Base-by-base conservation (phyloP, 2,888 invertebrate species). In the Pasiphila rectangulata region DNA sequence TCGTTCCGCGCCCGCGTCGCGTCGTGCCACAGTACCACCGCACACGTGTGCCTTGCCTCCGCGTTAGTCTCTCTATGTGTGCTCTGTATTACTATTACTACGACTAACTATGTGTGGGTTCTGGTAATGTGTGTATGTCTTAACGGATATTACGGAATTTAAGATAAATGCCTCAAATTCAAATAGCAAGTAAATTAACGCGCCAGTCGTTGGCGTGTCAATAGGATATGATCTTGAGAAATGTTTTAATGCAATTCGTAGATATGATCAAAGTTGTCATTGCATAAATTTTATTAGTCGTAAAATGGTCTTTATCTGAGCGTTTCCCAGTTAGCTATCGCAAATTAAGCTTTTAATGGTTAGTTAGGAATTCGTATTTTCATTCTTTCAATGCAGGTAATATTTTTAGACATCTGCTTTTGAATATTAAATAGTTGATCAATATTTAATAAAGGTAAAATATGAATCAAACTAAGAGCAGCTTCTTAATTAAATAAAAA, bases 131-230 rank as follows among this genome's bases (percentile, higher is more conserved):
- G 73, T 71, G 72, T 67, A 75, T 78, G 70, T 83, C 72, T 74
- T 83, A 86, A 83, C 87, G 87, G 87, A 87, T 83, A 84, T 87
- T 84, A 86, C 84, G 77, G 86, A 85, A 85, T 80, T 78, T 77
- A 67, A 73, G 74, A 79, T 82, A 83, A 80, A 59, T 83, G 63
- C 72, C 70, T 70, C 60, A 67, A 76, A 79, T 71, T 71, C 58
- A 73, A 67, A 62, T 60, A 61, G 64, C 61, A 51, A 58, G 57
- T 38, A 41, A 57, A 55, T 54, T 51, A 49, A 32, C 5, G 17
- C 32, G 17, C 17, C 32, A 10, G 39, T 27, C 23, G 21, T 16
- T 17, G 23, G 27, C 29, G 15, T 46, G 36, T 43, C 38, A 16
- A 24, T 37, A 23, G 37, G 23, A 42, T 46, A 44, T 53, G 41